These are phyloP conservation scores for Dendropsophus ebraccatus DNA, from an alignment of 2,113 vertebrate species.

Conservation along the genomic window DNA sequence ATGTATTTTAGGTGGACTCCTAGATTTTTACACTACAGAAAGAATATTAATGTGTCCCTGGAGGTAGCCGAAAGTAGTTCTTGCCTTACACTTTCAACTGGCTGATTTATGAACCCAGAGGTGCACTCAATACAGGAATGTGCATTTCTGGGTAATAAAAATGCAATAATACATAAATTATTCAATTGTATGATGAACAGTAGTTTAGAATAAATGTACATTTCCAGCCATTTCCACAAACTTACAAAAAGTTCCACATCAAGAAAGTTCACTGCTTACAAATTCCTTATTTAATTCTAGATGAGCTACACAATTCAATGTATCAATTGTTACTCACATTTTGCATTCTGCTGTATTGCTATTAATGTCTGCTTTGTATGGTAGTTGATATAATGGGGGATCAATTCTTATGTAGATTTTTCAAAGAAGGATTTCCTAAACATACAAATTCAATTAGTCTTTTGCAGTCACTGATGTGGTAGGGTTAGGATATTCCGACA, in stretches of 20 bases:
- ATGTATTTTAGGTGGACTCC: conserved; percentile 16
- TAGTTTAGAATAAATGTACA: conserved; percentile 7
- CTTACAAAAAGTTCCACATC: background rate
- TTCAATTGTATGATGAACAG: conserved; percentile 27
- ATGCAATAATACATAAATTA: conserved; percentile 22
- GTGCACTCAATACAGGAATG: conserved; percentile 5
- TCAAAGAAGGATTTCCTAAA: background rate
- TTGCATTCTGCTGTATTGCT: background rate
- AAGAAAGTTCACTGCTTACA: background rate
- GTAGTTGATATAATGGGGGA: background rate
- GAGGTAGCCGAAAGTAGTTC: conserved; percentile 20
- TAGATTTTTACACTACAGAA: conserved; percentile 23
- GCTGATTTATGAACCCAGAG: conserved; percentile 10
- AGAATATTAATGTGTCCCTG: conserved; percentile 24
- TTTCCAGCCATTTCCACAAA: background rate
- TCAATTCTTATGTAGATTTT: background rate
- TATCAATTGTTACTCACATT: background rate
- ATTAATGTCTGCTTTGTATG: background rate
- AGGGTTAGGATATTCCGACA: background rate
- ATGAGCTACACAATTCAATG: background rate
- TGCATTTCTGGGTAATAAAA: conserved; percentile 8
- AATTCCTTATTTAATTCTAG: background rate
- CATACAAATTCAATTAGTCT: background rate
- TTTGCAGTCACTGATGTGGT: background rate
- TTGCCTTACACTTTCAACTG: conserved; percentile 10